These are phyloP conservation scores for Drosophila pruinosa DNA, from an alignment of 1,140 invertebrate genomes.

Conservation along the genomic window DNA sequence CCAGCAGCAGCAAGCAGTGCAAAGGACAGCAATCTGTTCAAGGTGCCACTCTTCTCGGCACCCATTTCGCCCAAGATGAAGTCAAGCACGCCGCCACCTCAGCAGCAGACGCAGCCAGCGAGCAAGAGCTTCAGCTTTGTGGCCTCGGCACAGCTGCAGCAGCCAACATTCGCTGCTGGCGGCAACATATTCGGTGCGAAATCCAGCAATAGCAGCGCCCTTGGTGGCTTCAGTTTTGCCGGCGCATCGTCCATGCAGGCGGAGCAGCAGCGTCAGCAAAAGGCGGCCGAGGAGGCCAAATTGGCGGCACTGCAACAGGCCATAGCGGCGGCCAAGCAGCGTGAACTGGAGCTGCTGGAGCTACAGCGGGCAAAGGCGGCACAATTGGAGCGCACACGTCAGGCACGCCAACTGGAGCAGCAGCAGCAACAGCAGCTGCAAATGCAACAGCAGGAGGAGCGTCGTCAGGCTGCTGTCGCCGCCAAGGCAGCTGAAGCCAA, in stretches of 20 bases:
- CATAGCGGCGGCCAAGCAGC: slow-evolving; percentile 51
- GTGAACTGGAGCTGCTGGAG: slow-evolving; percentile 50
- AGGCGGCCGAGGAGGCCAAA: slow-evolving; percentile 40
- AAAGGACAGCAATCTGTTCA: slow-evolving; percentile 50
- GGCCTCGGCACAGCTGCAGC: neutral
- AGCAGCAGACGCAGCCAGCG: neutral
- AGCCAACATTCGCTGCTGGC: neutral
- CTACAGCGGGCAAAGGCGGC: slow-evolving; percentile 24
- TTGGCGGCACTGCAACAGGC: slow-evolving; percentile 48
- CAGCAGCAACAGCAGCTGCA: neutral
- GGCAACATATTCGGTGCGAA: slow-evolving; percentile 16
- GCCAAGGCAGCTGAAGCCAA: neutral
- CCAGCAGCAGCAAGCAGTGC: neutral
- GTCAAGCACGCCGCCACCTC: slow-evolving; percentile 7
- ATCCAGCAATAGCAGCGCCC: neutral
- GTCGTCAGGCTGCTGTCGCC: neutral
- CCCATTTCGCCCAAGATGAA: slow-evolving; percentile 39
- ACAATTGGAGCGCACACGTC: slow-evolving; percentile 22
- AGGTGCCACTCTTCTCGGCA: slow-evolving; percentile 52
- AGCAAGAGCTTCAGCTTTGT: slow-evolving; percentile 3
- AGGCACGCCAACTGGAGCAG: slow-evolving; percentile 9
- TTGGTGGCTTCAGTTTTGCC: slow-evolving; percentile 6
- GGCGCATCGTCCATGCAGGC: no score
- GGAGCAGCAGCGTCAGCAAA: slow-evolving; percentile 12
- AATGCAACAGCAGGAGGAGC: neutral